Conservation (phyloP, 2,888 invertebrate species). For the Myopa testacea region DNA sequence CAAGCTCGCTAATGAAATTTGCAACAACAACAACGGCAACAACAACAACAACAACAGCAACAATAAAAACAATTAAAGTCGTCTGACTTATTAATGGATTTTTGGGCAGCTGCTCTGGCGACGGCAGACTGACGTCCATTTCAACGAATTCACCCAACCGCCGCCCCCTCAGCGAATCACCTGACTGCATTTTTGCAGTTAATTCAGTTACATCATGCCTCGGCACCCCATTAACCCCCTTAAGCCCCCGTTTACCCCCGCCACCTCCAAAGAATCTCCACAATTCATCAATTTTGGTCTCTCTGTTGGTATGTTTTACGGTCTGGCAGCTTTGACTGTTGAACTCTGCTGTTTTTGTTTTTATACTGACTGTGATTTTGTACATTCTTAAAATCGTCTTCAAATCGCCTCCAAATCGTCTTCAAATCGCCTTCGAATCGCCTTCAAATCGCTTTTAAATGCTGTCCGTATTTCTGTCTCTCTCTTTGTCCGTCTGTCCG, state of each 20-base stretch:
- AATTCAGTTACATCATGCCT: too few relatives aligned
- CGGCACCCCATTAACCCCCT: too few relatives aligned
- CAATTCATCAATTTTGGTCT: too few relatives aligned
- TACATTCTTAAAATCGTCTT: background rate
- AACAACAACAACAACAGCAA: slow-evolving; percentile 14
- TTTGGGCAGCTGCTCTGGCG: background rate
- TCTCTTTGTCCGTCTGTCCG: slow-evolving; percentile 8
- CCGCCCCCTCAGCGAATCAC: background rate
- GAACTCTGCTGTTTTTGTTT: too few relatives aligned
- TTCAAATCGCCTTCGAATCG: too few relatives aligned
- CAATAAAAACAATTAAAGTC: background rate
- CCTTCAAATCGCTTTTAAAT: background rate
- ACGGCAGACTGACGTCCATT: slow-evolving; percentile 29
- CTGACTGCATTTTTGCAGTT: background rate
- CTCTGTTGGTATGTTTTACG: too few relatives aligned
- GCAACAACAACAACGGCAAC: background rate
- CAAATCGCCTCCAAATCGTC: too few relatives aligned
- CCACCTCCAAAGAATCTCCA: too few relatives aligned
- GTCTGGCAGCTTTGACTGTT: too few relatives aligned
- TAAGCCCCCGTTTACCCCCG: too few relatives aligned
- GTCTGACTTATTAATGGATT: slow-evolving; percentile 27
- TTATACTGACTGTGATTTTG: too few relatives aligned
- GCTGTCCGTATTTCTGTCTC: background rate
- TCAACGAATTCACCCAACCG: slow-evolving; percentile 25
- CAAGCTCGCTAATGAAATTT: background rate